Percentiles rank a stretch among this genome's conserved stretches.
These are phyloP conservation scores for Holocentrus rufus DNA, from an alignment of 2,797 vertebrate species.

Conservation along the genomic window DNA sequence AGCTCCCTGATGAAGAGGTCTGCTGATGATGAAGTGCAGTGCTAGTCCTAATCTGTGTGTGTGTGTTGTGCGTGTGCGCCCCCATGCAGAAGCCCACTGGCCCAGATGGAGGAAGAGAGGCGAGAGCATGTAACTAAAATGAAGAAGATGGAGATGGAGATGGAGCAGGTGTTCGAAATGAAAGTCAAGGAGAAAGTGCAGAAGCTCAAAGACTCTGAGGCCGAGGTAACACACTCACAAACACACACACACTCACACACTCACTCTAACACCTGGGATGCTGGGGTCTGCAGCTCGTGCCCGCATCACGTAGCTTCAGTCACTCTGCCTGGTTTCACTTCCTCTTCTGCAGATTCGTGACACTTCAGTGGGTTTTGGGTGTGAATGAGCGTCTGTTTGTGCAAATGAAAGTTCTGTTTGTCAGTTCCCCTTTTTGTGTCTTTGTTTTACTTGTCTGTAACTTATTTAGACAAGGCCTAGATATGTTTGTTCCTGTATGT, in stretches of 20 bases:
- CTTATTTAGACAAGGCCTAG: neutral
- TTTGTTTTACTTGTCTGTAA: neutral
- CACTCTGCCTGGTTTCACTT: constrained; percentile 42
- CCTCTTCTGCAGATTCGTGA: constrained; percentile 23
- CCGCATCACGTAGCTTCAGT: constrained; percentile 1
- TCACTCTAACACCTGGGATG: neutral
- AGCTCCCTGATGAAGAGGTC: constrained; percentile 1
- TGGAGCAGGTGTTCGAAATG: constrained; percentile 99
- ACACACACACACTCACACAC: constrained; percentile 7
- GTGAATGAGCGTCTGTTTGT: neutral
- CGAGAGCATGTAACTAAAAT: constrained; percentile 97
- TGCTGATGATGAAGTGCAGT: neutral
- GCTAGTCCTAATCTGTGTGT: constrained; percentile 25
- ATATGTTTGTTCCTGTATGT: neutral
- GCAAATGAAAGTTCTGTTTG: neutral
- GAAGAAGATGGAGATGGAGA: constrained; percentile 99
- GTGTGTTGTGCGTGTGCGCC: neutral
- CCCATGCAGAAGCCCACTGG: constrained; percentile 90
- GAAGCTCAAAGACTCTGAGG: constrained; percentile 99
- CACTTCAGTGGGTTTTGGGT: constrained; percentile 11
- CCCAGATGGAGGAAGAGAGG: constrained; percentile 99
- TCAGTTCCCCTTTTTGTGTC: neutral
- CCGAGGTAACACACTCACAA: constrained; percentile 85
- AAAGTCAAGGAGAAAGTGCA: constrained; percentile 99
- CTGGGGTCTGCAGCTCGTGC: neutral